Evolutionary conservation across 2,797 vertebrate species (phyloP).

Genomic region (Parauchenoglanis punctatus): DNA sequence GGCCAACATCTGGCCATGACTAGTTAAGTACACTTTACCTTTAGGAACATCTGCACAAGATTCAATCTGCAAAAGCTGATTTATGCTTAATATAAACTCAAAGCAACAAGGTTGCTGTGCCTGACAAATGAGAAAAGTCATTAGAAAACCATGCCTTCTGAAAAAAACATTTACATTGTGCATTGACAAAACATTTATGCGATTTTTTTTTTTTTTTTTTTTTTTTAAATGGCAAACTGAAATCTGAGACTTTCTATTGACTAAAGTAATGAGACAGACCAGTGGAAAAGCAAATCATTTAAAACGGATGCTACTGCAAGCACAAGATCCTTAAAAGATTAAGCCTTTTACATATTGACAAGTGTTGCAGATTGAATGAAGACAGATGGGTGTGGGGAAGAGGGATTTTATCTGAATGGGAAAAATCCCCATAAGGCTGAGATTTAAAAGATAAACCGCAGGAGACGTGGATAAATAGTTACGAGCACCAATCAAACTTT

Average conservation of each 20-base stretch:
- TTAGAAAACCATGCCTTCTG: not conserved
- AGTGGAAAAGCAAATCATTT: not conserved
- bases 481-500: too few species aligned
- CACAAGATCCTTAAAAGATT: not conserved
- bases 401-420: not conserved
- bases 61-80: slow-evolving; percentile 51
- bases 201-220: too few species aligned
- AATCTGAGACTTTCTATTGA: not conserved
- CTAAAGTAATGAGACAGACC: not conserved
- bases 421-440: not conserved
- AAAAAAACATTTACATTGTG: not conserved
- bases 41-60: slow-evolving; percentile 21
- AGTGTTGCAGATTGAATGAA: not conserved
- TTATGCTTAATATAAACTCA: slow-evolving; percentile 40
- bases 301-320: not conserved
- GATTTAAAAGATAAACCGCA: not conserved
- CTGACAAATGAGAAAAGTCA: slow-evolving; percentile 23
- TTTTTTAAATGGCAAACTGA: not conserved
- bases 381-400: not conserved
- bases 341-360: not conserved
- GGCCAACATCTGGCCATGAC: slow-evolving; percentile 38
- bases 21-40: slow-evolving; percentile 19
- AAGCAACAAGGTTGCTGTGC: not conserved
- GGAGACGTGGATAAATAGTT: not conserved
- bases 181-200: not conserved